Evolutionary conservation across 2,888 invertebrate species (phyloP).

Genomic region (Uloborus plumipes): DNA sequence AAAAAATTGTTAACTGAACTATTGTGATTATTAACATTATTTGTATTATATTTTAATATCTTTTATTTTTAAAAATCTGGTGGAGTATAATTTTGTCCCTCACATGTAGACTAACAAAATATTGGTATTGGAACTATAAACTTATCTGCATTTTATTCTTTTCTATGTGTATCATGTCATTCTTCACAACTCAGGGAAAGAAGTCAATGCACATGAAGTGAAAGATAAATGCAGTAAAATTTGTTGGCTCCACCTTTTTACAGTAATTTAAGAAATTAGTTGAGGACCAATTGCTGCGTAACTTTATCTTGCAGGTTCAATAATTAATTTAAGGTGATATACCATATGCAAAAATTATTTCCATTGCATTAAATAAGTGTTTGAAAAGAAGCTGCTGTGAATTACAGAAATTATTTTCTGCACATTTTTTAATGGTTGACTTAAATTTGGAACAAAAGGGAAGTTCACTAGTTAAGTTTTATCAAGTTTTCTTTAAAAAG

Average conservation of each 20-base stretch:
- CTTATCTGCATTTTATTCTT: slow-evolving; percentile 33
- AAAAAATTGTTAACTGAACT: no score
- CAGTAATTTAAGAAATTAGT: slow-evolving; percentile 31
- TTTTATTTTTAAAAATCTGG: no score
- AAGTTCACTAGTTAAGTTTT: no score
- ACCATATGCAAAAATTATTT: slow-evolving; percentile 55
- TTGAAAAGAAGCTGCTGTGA: no score
- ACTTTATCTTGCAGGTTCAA: slow-evolving; percentile 18
- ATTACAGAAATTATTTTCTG: no score
- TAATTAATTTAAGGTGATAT: slow-evolving; percentile 35
- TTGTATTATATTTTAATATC: no score
- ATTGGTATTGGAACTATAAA: slow-evolving; percentile 21
- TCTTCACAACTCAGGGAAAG: slow-evolving; percentile 60
- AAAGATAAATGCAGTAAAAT: slow-evolving; percentile 31
- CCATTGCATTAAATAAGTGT: slow-evolving; percentile 6
- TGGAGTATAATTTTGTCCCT: no score
- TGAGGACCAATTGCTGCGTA: slow-evolving; percentile 46
- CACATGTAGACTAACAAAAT: background rate
- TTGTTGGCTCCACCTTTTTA: slow-evolving; percentile 18
- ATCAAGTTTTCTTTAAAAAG: slow-evolving; percentile 33
- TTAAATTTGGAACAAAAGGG: no score
- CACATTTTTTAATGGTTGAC: no score
- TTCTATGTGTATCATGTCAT: slow-evolving; percentile 2
- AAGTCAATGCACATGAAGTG: slow-evolving; percentile 46
- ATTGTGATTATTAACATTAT: no score